These are phyloP conservation scores for Pelobates fuscus DNA, from an alignment of 2,113 vertebrate species.

Conservation along the genomic window DNA sequence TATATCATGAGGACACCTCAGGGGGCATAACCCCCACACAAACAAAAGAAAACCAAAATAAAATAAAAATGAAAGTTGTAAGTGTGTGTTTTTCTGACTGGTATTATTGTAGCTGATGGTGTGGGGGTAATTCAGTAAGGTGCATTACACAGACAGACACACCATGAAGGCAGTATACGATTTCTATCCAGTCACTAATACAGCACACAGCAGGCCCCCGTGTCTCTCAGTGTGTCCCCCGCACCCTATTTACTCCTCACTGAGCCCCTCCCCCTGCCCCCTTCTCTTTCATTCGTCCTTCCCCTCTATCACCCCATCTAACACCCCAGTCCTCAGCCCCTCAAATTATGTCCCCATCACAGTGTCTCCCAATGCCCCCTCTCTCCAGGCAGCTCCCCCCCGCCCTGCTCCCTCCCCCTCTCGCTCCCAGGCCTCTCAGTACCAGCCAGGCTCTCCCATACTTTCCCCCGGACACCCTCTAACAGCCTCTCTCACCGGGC, in stretches of 20 bases:
- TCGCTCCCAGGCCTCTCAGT: background rate
- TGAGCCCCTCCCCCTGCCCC: background rate
- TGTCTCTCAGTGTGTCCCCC: background rate
- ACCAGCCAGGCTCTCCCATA: background rate
- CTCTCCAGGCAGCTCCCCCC: background rate
- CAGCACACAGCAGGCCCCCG: too few species aligned
- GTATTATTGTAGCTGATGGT: too few species aligned
- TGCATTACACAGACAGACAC: too few species aligned
- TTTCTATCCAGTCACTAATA: too few species aligned
- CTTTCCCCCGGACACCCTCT: background rate
- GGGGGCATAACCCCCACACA: too few species aligned
- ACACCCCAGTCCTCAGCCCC: background rate
- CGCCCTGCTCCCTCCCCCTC: slow-evolving; percentile 2
- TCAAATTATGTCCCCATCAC: too few species aligned
- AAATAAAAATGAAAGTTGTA: too few species aligned
- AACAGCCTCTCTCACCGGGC: slow-evolving; percentile 7
- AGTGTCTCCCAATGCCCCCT: background rate
- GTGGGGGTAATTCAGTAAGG: too few species aligned
- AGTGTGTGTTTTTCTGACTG: too few species aligned
- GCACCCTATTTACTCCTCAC: background rate
- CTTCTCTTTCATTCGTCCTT: background rate
- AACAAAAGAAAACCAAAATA: too few species aligned
- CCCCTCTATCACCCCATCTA: background rate
- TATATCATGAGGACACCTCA: too few species aligned
- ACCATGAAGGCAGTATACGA: too few species aligned